Evolutionary conservation across 2,888 invertebrate genomes (phyloP), one percentile per base, ranked within the genome.

Genomic region (Tanytarsus gracilentus): DNA sequence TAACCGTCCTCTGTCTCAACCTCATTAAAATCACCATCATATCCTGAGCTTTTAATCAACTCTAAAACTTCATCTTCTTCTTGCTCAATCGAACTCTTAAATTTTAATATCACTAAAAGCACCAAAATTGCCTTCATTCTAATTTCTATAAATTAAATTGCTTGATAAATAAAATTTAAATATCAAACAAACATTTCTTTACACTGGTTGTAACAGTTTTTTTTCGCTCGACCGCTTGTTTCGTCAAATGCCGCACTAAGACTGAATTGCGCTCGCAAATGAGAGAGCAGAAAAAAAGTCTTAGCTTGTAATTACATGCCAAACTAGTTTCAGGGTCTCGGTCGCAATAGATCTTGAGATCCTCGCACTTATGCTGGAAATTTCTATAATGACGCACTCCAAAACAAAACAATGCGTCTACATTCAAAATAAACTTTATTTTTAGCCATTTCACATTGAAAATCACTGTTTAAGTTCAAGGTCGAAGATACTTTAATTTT

Each of bases 1-100:
- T 85, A 88, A 1, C 84, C 85, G 73, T 89, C 88, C 8, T 73
- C 66, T 0, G 89, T 89, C 7, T 44, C 18, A 9, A 44, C 23
- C 18, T 40, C 25, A 23, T 56, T n/a, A 56, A 16, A 18, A 26
- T 40, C 27, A 11, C 40, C 29, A 4, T 5, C 6, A 21, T 27
- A 56, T 8, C 56, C 56, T 9, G 40, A n/a, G 21, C 23, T n/a
- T 25, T 26, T 25, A 11, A 50, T 27, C 5, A 50, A 16, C 26
- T 50, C 26, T 7, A 44, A 11, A 11, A 44, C 23, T 18, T 44
- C 44, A 44, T 44, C 44, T 44, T 44, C 23, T 16, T 18, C 44
- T 9, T 44, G 11, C 33, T 9, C 33, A 18, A 16, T n/a, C n/a
- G n/a, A 44, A 44, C 11, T 44, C 11, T 23, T 11, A 44, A 44